Percentiles rank a stretch among this genome's conserved stretches.
phyloP scores from a whole-genome alignment of 1,140 invertebrate species.

The Chelonus insularis region DNA sequence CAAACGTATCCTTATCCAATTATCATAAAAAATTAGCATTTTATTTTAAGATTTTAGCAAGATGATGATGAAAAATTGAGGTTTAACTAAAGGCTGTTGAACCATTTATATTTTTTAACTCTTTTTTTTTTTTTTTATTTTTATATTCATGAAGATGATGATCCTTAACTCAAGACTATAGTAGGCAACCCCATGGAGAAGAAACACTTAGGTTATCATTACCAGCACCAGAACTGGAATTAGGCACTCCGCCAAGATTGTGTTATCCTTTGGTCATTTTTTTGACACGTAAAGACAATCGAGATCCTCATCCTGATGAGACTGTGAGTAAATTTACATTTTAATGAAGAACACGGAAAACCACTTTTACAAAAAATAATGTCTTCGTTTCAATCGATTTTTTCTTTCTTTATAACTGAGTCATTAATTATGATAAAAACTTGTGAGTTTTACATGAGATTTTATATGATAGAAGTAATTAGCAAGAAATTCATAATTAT shows the following conservation, averaged over 20 bases:
- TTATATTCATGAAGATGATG: no score
- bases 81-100: background rate
- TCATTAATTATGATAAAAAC: no score
- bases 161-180: constrained; percentile 52
- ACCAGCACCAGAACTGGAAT: constrained; percentile 65
- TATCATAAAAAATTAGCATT: constrained; percentile 25
- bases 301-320: constrained; percentile 71
- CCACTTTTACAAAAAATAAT: no score
- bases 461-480: no score
- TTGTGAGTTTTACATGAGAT: no score
- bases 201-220: constrained; percentile 66
- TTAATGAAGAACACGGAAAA: no score
- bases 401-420: no score
- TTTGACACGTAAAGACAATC: constrained; percentile 66
- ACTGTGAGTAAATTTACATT: no score
- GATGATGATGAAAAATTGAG: background rate
- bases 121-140: no score
- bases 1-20: constrained; percentile 55
- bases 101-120: constrained; percentile 27
- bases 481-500: no score
- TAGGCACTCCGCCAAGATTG: constrained; percentile 71
- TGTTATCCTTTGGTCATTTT: constrained; percentile 77
- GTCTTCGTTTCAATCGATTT: no score
- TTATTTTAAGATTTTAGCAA: background rate
- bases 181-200: constrained; percentile 69